Evolutionary conservation across 2,797 vertebrate species (phyloP).

Genomic region (Streptopelia turtur): DNA sequence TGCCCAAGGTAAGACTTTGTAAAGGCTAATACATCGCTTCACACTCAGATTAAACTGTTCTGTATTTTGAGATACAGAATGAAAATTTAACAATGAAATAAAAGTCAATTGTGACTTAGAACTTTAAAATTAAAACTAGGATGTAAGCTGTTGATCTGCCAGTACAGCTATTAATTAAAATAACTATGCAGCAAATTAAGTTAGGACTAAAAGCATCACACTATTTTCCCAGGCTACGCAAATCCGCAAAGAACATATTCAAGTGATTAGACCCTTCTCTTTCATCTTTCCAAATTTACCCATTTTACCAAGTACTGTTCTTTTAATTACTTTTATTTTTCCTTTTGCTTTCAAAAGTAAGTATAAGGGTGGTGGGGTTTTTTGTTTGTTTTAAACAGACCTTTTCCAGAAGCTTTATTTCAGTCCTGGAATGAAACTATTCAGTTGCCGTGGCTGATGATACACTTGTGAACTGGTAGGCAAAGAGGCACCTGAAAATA

Average conservation of each 20-base stretch:
- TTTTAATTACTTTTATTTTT: background rate
- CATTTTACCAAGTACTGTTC: background rate
- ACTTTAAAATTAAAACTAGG: background rate
- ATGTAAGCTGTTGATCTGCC: background rate
- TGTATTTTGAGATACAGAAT: background rate
- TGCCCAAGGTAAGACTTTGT: background rate
- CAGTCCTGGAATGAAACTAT: background rate
- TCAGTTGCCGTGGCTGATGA: background rate
- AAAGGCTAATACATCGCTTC: background rate
- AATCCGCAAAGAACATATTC: background rate
- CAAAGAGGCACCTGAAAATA: background rate
- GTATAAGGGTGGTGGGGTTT: background rate
- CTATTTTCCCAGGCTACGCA: background rate
- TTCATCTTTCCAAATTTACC: background rate
- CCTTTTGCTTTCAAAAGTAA: background rate
- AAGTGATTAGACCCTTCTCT: background rate
- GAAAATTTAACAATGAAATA: background rate
- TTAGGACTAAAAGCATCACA: background rate
- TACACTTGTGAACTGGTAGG: rapidly evolving
- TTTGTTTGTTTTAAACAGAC: too few relatives aligned
- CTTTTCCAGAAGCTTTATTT: too few relatives aligned
- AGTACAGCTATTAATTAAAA: background rate
- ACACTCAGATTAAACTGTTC: background rate
- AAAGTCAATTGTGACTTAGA: background rate
- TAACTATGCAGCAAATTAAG: background rate